A percentile compares a stretch with the other conserved stretches of the same genome.
phyloP scores from a whole-genome alignment of 2,797 vertebrate species.

The Takifugu ocellatus region DNA sequence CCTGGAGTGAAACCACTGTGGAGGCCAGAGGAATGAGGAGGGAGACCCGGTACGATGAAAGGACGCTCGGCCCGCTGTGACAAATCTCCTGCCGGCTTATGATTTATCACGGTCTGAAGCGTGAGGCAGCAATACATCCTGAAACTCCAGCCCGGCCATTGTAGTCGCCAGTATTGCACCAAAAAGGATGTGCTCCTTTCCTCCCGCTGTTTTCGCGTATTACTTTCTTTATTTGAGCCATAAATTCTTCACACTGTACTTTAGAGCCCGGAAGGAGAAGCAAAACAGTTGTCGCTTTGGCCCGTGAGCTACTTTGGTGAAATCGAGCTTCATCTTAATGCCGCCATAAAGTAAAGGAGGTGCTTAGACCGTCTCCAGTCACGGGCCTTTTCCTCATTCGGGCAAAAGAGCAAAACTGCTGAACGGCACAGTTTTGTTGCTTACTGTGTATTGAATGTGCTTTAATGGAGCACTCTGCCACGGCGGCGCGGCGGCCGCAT shows the following conservation, averaged over 20 bases:
- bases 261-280: background rate
- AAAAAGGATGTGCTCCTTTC: constrained; percentile 5
- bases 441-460: constrained; percentile 32
- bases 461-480: constrained; percentile 29
- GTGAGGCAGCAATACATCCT: constrained; percentile 23
- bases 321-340: constrained; percentile 29
- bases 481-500: constrained; percentile 10
- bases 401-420: constrained; percentile 37
- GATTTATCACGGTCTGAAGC: constrained; percentile 57
- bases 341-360: constrained; percentile 19
- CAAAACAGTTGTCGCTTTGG: background rate
- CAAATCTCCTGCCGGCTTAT: constrained; percentile 51
- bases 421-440: constrained; percentile 18
- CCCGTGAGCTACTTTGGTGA: constrained; percentile 12
- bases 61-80: constrained; percentile 55
- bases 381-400: constrained; percentile 28
- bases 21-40: constrained; percentile 48
- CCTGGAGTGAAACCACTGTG: constrained; percentile 49
- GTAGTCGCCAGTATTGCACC: constrained; percentile 18
- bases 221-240: constrained; percentile 1
- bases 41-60: constrained; percentile 54
- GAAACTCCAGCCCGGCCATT: constrained; percentile 18
- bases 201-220: background rate
- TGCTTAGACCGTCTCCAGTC: constrained; percentile 22
- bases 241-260: background rate